Percentiles rank a stretch among this genome's conserved stretches.
Evolutionary conservation across 2,113 vertebrate genomes (phyloP).

Genomic region (Mobula hypostoma): DNA sequence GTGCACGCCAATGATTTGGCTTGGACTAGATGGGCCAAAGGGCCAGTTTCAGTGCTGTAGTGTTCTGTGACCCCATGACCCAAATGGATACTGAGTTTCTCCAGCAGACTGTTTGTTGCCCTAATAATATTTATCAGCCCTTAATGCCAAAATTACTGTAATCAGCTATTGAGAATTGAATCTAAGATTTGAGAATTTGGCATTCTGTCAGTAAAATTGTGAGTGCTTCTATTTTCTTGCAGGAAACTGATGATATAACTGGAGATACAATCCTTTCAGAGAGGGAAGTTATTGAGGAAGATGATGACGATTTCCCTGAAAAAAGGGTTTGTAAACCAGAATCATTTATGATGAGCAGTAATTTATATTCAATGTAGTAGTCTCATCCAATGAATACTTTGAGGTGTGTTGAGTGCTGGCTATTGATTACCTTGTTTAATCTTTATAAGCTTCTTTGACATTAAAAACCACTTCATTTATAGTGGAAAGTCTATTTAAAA

Average conservation of each 20-base stretch:
- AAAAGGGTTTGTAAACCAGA: conserved; percentile 8
- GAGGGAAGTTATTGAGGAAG: conserved; percentile 33
- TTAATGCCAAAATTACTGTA: not conserved
- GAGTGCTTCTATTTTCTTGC: not conserved
- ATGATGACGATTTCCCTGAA: conserved; percentile 31
- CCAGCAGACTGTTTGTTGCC: too few species aligned
- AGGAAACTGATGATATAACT: conserved; percentile 35
- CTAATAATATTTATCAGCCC: not conserved
- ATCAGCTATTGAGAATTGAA: not conserved
- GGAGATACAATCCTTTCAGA: conserved; percentile 36
- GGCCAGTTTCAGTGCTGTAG: too few species aligned
- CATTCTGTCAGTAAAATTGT: not conserved
- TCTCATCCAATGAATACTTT: not conserved
- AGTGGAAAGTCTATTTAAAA: not conserved
- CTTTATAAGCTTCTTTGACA: not conserved
- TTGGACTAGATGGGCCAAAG: too few species aligned
- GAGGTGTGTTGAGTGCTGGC: too few species aligned
- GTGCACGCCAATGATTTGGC: too few species aligned
- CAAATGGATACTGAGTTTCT: too few species aligned
- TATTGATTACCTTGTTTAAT: not conserved
- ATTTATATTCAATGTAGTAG: not conserved
- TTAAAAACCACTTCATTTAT: not conserved
- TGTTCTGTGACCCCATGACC: too few species aligned
- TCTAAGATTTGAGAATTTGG: not conserved
- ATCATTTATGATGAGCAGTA: not conserved